Evolutionary conservation across 1,140 invertebrate species (phyloP), one percentile per base, ranked within the genome.

Genomic region (Bombus cullumanus): DNA sequence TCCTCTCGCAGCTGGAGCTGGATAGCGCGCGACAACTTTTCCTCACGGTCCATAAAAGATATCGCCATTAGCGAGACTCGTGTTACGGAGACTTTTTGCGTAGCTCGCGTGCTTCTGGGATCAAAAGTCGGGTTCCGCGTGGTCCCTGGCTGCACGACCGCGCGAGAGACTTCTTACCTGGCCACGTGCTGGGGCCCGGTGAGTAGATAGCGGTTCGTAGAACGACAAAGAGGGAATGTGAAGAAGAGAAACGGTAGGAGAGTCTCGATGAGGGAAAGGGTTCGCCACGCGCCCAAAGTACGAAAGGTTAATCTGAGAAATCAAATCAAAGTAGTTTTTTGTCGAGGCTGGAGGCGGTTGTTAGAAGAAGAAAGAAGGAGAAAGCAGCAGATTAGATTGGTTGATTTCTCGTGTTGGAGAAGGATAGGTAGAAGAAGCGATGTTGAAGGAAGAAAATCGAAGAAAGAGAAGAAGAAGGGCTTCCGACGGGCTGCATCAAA

Each of bases 241-340:
- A 73, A 28, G 39, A 15, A 6, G 64, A 31, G n/a, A 9, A 66
- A 15, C n/a, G 64, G 31, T 34, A n/a, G 64, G 12, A 15, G 64
- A 37, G n/a, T 6, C 62, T n/a, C 64, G n/a, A 28, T 2, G 69
- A 15, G 39, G 39, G 92, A 92, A 93, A 89, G 94, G 94, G 92
- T 93, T 91, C 89, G 94, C 93, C 94, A 95, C 94, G 94, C 93
- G 94, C 93, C 93, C 83, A 86, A 76, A 86, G 84, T 84, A 84
- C 81, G 59, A 83, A 86, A 91, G 85, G 86, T 90, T 94, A 94
- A 94, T 94, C 93, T 92, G 88, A 92, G 91, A 91, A 94, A 94
- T 94, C 93, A 94, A 94, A 93, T 94, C 93, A 93, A 94, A 93
- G 93, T 94, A 91, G 92, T 93, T 95, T 95, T 87, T 95, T 95